These are phyloP conservation scores for Sebastes itinus DNA, from an alignment of 2,797 vertebrate genomes.

Conservation along the genomic window DNA sequence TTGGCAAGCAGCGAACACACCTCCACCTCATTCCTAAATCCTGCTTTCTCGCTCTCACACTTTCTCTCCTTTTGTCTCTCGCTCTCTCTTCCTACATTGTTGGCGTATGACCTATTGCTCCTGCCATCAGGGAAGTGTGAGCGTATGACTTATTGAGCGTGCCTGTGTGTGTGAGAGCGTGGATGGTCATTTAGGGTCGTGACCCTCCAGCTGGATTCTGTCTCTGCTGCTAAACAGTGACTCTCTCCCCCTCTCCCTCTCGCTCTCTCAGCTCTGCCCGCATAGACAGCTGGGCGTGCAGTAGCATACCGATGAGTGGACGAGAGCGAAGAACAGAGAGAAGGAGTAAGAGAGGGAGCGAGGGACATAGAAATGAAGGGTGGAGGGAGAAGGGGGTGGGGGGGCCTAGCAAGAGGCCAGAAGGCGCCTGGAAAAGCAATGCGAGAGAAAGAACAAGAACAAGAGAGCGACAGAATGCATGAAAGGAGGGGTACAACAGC, in stretches of 20 bases:
- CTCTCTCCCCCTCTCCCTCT: constrained; percentile 20
- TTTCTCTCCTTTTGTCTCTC: background rate
- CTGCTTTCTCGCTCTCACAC: background rate
- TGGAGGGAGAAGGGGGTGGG: background rate
- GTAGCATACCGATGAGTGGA: constrained; percentile 77
- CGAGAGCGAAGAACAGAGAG: constrained; percentile 27
- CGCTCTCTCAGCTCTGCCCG: constrained; percentile 55
- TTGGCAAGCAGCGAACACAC: constrained; percentile 25
- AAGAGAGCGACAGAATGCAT: constrained; percentile 55
- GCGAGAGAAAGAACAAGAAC: constrained; percentile 34
- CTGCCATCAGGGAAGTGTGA: constrained; percentile 66
- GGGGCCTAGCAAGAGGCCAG: constrained; percentile 29
- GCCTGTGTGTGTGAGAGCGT: constrained; percentile 32
- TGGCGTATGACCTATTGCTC: constrained; percentile 67
- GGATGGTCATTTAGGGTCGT: constrained; percentile 68
- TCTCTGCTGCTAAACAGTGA: constrained; percentile 72
- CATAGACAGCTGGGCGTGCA: constrained; percentile 66
- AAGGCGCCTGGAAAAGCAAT: constrained; percentile 35
- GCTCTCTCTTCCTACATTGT: constrained; percentile 33
- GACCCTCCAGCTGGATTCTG: constrained; percentile 73
- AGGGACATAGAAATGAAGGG: constrained; percentile 28
- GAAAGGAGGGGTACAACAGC: constrained; percentile 58
- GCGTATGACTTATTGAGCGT: constrained; percentile 64
- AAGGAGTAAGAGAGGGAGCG: background rate
- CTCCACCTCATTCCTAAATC: constrained; percentile 41